These are phyloP conservation scores for Mimachlamys varia DNA, from an alignment of 2,888 invertebrate genomes.

Conservation along the genomic window DNA sequence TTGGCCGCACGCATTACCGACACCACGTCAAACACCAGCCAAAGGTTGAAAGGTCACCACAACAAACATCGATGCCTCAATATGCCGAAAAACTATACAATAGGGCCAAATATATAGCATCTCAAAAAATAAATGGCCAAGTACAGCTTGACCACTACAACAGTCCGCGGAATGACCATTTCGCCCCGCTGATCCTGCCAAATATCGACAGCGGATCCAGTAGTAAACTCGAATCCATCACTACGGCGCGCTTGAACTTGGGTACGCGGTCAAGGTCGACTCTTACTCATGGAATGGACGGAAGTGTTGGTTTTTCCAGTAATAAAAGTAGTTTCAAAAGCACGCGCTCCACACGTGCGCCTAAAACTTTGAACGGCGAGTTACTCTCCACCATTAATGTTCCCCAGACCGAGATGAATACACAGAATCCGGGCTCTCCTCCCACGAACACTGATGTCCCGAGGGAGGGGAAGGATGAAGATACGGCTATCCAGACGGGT, in stretches of 20 bases:
- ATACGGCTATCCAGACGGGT: neutral
- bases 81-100: conserved; percentile 51
- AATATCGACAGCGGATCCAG: conserved; percentile 48
- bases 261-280: conserved; percentile 60
- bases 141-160: conserved; percentile 67
- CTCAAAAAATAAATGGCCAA: conserved; percentile 64
- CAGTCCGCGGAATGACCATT: conserved; percentile 60
- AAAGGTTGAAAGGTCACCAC: conserved; percentile 41
- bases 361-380: neutral
- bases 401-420: neutral
- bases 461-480: neutral
- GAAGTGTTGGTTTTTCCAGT: conserved; percentile 37
- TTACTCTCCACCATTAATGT: neutral
- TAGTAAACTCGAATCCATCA: conserved; percentile 64
- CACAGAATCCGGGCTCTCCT: neutral
- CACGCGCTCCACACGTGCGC: conserved; percentile 28
- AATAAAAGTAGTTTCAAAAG: conserved; percentile 36
- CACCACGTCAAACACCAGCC: conserved; percentile 45
- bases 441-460: neutral
- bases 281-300: conserved; percentile 46
- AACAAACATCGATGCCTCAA: conserved; percentile 45
- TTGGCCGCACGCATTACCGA: conserved; percentile 49
- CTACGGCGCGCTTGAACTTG: conserved; percentile 58
- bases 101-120: conserved; percentile 52
- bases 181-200: conserved; percentile 65